Base-by-base conservation (phyloP, 1,140 invertebrate species). In the Aphaenogaster ashmeadi region DNA sequence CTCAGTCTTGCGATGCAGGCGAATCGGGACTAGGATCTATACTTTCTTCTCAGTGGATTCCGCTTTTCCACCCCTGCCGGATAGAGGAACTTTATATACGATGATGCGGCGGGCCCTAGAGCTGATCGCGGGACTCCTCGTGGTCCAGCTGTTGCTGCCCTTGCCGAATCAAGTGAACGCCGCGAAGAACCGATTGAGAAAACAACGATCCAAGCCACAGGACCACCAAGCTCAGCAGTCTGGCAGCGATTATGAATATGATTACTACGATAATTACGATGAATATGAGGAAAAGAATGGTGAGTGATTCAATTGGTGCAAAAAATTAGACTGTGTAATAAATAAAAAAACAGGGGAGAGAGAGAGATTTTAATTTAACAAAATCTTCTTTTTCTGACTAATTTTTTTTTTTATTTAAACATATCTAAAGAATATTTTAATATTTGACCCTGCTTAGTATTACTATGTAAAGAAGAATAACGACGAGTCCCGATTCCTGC, bases 271-370 rank as follows among this genome's bases (percentile, higher is more conserved):
- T 0, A 80, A 87, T 41, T 94, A 95, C 81, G 92, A 93, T 1
- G 93, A 95, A 13, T 94, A 93, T 60, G 93, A 93, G 1, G 93
- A 94, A 1, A 90, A 89, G n/a, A 94, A 93, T 33, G 93, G 93
- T 94, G 44, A 92, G 92, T 90, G 27, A 18, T 6, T 13, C 0
- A n/a, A 33, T 50, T 71, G 33, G 11, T 1, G 6, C 5, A 18
- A 18, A 38, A 84, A 21, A 84, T 60, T 56, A 56, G 9, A 87
- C 0, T 18, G 2, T 52, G 15, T 2, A n/a, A 72, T 6, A 38
- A 56, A 38, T 74, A 38, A 18, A 81, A 50, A 2, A 11, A 36
- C 27, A 77, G 38, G 69, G 0, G 6, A 80, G 0, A 50, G 1
- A 21, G 13, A 50, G 33, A 52, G 21, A 6, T 75, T 60, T 36